These are phyloP conservation scores for Cephus pygmeus DNA, from an alignment of 2,888 invertebrate genomes.

Conservation along the genomic window DNA sequence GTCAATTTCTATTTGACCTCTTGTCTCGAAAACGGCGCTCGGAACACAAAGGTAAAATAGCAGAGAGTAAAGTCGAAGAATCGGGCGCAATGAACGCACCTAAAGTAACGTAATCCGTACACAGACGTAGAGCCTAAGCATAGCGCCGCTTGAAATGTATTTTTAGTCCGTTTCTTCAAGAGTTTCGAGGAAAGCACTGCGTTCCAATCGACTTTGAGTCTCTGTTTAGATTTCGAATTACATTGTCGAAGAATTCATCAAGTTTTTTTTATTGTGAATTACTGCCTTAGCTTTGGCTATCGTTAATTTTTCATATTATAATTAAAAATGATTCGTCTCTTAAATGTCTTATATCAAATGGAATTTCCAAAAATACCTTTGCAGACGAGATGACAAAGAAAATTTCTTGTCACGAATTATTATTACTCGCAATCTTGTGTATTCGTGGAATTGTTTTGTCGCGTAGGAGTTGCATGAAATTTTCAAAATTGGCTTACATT, in stretches of 20 bases:
- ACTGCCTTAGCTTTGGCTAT: background rate
- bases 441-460: background rate
- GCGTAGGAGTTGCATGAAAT: background rate
- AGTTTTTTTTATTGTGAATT: background rate
- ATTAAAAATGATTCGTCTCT: background rate
- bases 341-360: background rate
- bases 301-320: background rate
- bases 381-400: background rate
- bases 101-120: background rate
- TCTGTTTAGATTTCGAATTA: background rate
- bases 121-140: background rate
- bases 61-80: background rate
- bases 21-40: background rate
- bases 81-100: conserved; percentile 10
- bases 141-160: conserved; percentile 33
- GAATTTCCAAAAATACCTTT: background rate
- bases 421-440: background rate
- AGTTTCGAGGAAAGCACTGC: conserved; percentile 23
- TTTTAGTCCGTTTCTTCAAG: conserved; percentile 46
- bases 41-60: background rate
- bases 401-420: background rate
- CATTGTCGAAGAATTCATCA: background rate
- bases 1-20: background rate
- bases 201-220: conserved; percentile 1
- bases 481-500: background rate